A percentile compares a stretch with the other conserved stretches of the same genome.
Conservation (phyloP, 2,888 invertebrate genomes). For the Cylindroiulus punctatus region DNA sequence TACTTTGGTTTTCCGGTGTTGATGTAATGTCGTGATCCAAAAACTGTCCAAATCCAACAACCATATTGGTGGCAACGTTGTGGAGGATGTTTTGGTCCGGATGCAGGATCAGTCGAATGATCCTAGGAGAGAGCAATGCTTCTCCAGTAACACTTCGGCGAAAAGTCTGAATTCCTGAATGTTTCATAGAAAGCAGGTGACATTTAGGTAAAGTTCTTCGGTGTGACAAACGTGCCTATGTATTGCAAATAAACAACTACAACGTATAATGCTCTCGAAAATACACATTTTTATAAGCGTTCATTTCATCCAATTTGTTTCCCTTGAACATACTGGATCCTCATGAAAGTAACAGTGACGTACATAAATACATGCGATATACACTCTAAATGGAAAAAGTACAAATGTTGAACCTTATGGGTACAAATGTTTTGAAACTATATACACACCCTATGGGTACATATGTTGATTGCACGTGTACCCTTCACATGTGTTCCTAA, state of each 20-base stretch:
- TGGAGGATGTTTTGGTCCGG: slow-evolving; percentile 91
- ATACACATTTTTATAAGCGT: too few species aligned
- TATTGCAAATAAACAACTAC: not conserved
- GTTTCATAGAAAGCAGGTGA: not conserved
- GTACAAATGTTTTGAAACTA: too few species aligned
- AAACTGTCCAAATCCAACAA: slow-evolving; percentile 95
- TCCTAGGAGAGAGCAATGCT: slow-evolving; percentile 84
- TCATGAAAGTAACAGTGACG: too few species aligned
- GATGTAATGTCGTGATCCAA: slow-evolving; percentile 94
- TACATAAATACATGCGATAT: not conserved
- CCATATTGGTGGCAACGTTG: slow-evolving; percentile 86
- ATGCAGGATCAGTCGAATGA: slow-evolving; percentile 87
- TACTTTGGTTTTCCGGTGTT: slow-evolving; percentile 86
- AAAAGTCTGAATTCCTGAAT: slow-evolving; percentile 63
- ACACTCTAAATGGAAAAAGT: too few species aligned
- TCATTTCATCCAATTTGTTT: too few species aligned
- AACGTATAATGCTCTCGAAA: too few species aligned
- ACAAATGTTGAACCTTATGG: too few species aligned
- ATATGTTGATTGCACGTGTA: too few species aligned
- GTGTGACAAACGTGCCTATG: not conserved
- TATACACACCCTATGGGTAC: too few species aligned
- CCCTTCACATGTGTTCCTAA: too few species aligned
- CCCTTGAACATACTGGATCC: too few species aligned
- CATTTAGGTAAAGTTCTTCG: slow-evolving; percentile 6
- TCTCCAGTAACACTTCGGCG: slow-evolving; percentile 73